Evolutionary conservation across 1,140 invertebrate species (phyloP).

Genomic region (Augochlora pura): DNA sequence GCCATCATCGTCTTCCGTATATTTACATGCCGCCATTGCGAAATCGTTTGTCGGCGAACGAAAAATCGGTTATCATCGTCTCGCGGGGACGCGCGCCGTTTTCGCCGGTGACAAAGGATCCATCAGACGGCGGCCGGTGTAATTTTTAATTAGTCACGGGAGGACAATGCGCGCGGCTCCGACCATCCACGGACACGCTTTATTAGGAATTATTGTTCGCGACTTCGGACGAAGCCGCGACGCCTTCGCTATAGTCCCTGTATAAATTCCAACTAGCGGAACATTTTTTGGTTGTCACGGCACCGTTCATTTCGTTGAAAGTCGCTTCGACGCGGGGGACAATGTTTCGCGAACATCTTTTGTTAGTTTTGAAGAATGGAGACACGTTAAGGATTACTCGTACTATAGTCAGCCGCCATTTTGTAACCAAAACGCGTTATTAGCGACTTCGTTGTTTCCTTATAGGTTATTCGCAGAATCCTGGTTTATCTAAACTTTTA

Average conservation of each 20-base stretch:
- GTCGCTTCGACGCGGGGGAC: too few relatives aligned
- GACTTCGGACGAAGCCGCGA: not conserved
- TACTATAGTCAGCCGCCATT: too few relatives aligned
- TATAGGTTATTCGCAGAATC: too few relatives aligned
- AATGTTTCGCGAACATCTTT: too few relatives aligned
- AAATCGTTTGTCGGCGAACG: not conserved
- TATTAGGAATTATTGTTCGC: not conserved
- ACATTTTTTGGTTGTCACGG: not conserved
- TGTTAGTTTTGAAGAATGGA: too few relatives aligned
- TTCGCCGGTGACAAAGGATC: not conserved
- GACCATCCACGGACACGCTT: not conserved
- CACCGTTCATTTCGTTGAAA: not conserved
- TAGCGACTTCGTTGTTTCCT: too few relatives aligned
- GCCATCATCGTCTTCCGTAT: not conserved
- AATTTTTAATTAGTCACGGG: conserved; percentile 2
- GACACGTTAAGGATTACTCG: too few relatives aligned
- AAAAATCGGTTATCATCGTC: not conserved
- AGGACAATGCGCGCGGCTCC: not conserved
- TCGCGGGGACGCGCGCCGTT: not conserved
- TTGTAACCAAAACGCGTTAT: too few relatives aligned
- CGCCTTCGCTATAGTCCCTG: not conserved
- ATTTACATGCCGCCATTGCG: not conserved
- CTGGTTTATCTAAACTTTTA: too few relatives aligned
- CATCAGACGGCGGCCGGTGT: not conserved
- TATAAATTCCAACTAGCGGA: not conserved